phyloP scores from a whole-genome alignment of 2,888 invertebrate species.

The Agrilus mali region DNA sequence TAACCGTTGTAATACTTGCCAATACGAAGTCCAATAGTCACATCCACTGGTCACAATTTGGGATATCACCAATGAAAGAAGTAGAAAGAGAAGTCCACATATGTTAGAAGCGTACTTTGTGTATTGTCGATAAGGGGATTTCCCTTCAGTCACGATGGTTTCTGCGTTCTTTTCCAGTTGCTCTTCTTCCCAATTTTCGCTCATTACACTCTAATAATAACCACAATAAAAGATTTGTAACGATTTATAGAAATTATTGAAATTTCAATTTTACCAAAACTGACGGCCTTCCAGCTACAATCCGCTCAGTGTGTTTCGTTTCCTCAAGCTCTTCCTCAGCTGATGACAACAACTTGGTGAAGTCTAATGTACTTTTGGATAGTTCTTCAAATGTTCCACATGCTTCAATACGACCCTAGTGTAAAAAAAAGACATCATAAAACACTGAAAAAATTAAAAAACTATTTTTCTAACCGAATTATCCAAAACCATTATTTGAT shows the following conservation, averaged over 20 bases:
- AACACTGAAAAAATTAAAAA: no score
- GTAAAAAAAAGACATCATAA: no score
- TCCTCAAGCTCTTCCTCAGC: slow-evolving; percentile 12
- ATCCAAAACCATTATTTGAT: slow-evolving; percentile 42
- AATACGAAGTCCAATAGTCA: slow-evolving; percentile 16
- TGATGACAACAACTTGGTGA: slow-evolving; percentile 36
- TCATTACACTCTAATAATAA: slow-evolving; percentile 5
- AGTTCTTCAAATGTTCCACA: no score
- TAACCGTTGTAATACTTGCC: slow-evolving; percentile 7
- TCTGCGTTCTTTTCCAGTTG: slow-evolving; percentile 17
- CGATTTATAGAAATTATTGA: no score
- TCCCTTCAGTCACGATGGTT: slow-evolving; percentile 8
- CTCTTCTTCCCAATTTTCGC: slow-evolving; percentile 7
- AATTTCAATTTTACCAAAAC: no score
- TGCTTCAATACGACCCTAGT: no score
- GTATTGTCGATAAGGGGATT: slow-evolving; percentile 11
- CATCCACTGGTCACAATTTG: slow-evolving; percentile 13
- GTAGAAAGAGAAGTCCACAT: slow-evolving; percentile 9
- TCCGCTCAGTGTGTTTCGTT: slow-evolving; percentile 12
- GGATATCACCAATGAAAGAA: slow-evolving; percentile 6
- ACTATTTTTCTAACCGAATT: slow-evolving; percentile 39
- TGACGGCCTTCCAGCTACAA: slow-evolving; percentile 7
- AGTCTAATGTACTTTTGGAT: slow-evolving; percentile 44
- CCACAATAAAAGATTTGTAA: no score
- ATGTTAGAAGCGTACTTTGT: slow-evolving; percentile 12